Evolutionary conservation across 2,113 vertebrate genomes (phyloP), one percentile per base, ranked within the genome.

Genomic region (Sinosuthora webbiana): DNA sequence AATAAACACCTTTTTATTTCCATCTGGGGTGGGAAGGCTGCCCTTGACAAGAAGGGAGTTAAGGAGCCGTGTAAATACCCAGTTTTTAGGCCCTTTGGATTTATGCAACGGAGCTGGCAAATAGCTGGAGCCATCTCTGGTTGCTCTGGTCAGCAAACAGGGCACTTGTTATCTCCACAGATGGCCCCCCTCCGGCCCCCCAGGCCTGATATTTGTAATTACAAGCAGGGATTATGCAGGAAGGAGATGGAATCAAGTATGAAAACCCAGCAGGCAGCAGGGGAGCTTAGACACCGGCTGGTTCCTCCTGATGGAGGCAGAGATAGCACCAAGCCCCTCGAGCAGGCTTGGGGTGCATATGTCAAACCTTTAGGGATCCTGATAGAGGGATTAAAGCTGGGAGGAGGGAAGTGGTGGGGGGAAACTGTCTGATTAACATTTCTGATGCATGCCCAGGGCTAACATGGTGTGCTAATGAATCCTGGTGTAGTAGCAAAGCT

Each of bases 181-280:
- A 91, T 78, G 73, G 19, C 7, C 35, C 64, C 76, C n/a, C 35
- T 2, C 3, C 10, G 57, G 19, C 24, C 88, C 64, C 67, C 57
- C 83, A 71, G 0, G 49, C 76, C 56, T 73, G 85, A 69, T 83
- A 62, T 90, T 91, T 93, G 95, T 96, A 96, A 91, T 97, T 87
- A 97, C 87, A 95, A 92, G 60, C 37, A 71, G 85, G 71, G 90
- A 91, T 94, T 95, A 96, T 93, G 74, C 70, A 82, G 75, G 79
- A 92, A 86, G 83, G 49, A 94, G 87, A 64, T 64, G 78, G 91
- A 94, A 94, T 93, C 63, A 37, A 47, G 90, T 31, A 24, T 8
- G 91, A 90, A 92, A 92, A 44, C 44, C 53, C 65, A 69, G 56
- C 57, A 70, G 96, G 50, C 62, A 86, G 55, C 63, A 82, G 79